These are phyloP conservation scores for Corythornis leucogaster DNA, from an alignment of 2,797 vertebrate species.

Conservation along the genomic window DNA sequence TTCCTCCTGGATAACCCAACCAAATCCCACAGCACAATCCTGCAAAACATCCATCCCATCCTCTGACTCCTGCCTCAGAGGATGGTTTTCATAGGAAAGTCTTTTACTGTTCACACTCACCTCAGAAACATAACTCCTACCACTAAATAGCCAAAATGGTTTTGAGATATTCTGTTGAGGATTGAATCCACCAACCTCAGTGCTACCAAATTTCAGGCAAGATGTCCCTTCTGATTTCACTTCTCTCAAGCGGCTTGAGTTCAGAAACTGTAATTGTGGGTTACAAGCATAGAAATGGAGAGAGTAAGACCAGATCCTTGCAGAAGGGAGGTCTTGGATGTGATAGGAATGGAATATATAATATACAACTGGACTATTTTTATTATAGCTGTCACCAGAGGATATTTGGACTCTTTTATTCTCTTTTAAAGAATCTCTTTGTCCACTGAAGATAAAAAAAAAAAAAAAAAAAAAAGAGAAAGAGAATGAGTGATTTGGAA, in stretches of 20 bases:
- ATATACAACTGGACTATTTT: neutral
- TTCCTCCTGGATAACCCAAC: slow-evolving; percentile 23
- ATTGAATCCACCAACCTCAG: slow-evolving; percentile 18
- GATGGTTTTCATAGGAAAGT: neutral
- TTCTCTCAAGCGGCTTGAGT: slow-evolving; percentile 21
- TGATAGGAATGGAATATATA: slow-evolving; percentile 1
- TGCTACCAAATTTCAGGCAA: slow-evolving; percentile 33
- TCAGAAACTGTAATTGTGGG: slow-evolving; percentile 43
- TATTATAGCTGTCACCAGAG: neutral
- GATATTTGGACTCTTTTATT: neutral
- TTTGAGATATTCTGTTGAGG: neutral
- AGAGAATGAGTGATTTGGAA: slow-evolving; percentile 14
- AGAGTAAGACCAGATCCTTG: neutral
- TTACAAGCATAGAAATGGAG: slow-evolving; percentile 30
- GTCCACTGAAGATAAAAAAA: neutral
- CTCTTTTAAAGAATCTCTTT: slow-evolving; percentile 20
- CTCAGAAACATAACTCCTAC: slow-evolving; percentile 20
- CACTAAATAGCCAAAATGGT: slow-evolving; percentile 15
- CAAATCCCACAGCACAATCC: slow-evolving; percentile 15
- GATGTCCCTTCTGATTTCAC: slow-evolving; percentile 45
- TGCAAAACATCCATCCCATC: slow-evolving; percentile 7
- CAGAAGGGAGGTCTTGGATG: neutral
- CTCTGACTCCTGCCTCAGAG: neutral
- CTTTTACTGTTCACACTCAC: neutral
- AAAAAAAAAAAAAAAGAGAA: neutral